Conservation (phyloP, 2,888 invertebrate genomes). For the Epiblema foenella region DNA sequence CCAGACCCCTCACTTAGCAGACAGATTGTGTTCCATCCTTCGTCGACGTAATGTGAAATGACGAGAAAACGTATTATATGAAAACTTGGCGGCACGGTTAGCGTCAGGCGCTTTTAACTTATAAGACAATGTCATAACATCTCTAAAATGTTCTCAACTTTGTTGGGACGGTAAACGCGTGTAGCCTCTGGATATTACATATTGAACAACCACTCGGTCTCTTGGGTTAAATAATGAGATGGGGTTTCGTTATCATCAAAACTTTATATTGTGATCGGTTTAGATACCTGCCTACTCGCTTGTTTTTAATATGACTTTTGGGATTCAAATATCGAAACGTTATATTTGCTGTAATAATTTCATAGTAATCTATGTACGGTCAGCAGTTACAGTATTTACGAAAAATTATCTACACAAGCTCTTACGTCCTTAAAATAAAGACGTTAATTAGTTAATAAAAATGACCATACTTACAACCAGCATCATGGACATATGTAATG, state of each 20-base stretch:
- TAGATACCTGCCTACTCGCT: neutral
- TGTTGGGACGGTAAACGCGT: slow-evolving; percentile 22
- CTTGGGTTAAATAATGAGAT: slow-evolving; percentile 15
- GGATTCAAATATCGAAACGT: no score
- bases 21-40: slow-evolving; percentile 33
- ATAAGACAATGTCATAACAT: slow-evolving; percentile 37
- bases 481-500: no score
- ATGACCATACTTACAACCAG: no score
- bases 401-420: no score
- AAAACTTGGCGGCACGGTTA: slow-evolving; percentile 40
- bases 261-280: slow-evolving; percentile 5
- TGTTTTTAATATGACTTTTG: neutral
- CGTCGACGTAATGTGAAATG: slow-evolving; percentile 30
- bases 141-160: slow-evolving; percentile 43
- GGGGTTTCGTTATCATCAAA: slow-evolving; percentile 13
- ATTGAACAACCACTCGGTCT: slow-evolving; percentile 20
- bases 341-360: no score
- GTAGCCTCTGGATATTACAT: slow-evolving; percentile 31
- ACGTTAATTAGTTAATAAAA: no score
- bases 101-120: slow-evolving; percentile 44
- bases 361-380: no score
- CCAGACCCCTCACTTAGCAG: slow-evolving; percentile 9
- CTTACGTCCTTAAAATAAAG: no score
- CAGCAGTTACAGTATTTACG: no score
- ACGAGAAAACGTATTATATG: slow-evolving; percentile 39